A percentile compares a stretch with the other conserved stretches of the same genome.
Evolutionary conservation across 2,113 vertebrate genomes (phyloP).

Genomic region (Rana temporaria): DNA sequence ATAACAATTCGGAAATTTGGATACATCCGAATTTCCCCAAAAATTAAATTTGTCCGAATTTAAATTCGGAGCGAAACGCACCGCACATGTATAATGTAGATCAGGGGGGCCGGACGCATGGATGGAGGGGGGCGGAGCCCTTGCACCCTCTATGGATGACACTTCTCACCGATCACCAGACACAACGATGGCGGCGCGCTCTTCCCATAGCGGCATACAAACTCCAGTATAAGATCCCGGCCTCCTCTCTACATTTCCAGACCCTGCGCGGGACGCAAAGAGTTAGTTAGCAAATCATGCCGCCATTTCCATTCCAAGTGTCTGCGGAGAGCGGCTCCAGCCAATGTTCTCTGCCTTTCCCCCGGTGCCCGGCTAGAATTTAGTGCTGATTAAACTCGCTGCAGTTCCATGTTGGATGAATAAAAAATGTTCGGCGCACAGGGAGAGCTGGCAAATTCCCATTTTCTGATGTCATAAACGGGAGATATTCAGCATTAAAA

Average conservation of each 20-base stretch:
- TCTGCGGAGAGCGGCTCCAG: conserved; percentile 14
- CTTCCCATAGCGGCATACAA: no score
- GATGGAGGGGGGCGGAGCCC: no score
- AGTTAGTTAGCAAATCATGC: conserved; percentile 7
- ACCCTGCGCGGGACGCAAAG: not conserved
- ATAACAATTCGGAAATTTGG: no score
- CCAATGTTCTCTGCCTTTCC: conserved; percentile 27
- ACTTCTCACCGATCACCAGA: no score
- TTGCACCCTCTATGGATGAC: no score
- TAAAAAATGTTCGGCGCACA: conserved; percentile 34
- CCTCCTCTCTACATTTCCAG: not conserved
- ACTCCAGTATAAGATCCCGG: not conserved
- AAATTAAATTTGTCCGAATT: no score
- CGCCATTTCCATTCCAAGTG: not conserved
- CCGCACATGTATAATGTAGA: no score
- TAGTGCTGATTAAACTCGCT: conserved; percentile 48
- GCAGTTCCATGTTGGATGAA: conserved; percentile 42
- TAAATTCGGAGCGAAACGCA: no score
- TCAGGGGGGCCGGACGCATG: no score
- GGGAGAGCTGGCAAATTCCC: conserved; percentile 42
- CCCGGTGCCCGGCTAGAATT: conserved; percentile 22
- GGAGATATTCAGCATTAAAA: conserved; percentile 45
- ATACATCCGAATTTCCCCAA: no score
- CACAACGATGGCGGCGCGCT: no score
- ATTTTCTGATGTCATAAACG: conserved; percentile 49